Percentiles rank a stretch among this genome's conserved stretches.
Evolutionary conservation across 2,113 vertebrate genomes (phyloP).

Genomic region (Polypterus senegalus): DNA sequence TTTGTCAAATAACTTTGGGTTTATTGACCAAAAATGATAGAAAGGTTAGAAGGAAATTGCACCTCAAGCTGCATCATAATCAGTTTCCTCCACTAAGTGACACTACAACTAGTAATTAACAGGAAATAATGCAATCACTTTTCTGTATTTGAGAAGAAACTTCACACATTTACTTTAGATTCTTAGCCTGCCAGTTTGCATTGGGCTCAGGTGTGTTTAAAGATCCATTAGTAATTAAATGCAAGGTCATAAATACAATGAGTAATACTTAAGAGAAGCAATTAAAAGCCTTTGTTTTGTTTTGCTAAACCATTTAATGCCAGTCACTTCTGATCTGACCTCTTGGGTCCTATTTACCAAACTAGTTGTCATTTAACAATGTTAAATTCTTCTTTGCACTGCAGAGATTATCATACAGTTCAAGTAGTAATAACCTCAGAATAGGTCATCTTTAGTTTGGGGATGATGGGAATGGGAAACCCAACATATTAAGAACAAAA

Average conservation of each 20-base stretch:
- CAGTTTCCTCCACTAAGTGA: neutral
- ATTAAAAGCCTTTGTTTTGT: conserved; percentile 25
- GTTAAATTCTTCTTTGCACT: neutral
- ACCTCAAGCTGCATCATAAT: neutral
- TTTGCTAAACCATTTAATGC: neutral
- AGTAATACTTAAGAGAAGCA: conserved; percentile 13
- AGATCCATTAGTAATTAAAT: conserved; percentile 34
- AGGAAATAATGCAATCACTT: neutral
- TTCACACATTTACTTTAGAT: neutral
- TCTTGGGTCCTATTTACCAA: neutral
- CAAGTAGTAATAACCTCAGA: too few relatives aligned
- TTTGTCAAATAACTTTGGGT: too few relatives aligned
- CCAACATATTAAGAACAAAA: too few relatives aligned
- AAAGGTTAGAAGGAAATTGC: too few relatives aligned
- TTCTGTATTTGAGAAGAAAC: neutral
- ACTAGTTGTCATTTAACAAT: neutral
- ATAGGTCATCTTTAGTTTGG: neutral
- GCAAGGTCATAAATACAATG: conserved; percentile 29
- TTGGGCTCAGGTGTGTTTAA: conserved; percentile 33
- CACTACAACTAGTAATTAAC: neutral
- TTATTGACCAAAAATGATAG: too few relatives aligned
- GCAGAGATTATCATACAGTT: too few relatives aligned
- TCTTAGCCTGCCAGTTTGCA: neutral
- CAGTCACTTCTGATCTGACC: neutral
- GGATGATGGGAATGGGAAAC: too few relatives aligned